Base-by-base conservation (phyloP, 2,888 invertebrate species). In the Stenolophus ochropezus region DNA sequence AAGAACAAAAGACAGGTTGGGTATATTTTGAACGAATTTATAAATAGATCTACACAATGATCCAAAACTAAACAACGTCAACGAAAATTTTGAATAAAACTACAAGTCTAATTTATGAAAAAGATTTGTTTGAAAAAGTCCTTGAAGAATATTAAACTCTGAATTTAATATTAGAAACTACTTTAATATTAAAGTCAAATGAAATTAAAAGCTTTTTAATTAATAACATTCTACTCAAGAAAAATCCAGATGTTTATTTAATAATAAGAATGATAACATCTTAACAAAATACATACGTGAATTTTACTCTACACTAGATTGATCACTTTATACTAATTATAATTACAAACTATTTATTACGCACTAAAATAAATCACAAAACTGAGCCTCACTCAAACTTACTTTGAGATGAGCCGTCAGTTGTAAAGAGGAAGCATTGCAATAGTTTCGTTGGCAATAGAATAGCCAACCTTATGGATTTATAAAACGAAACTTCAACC, bases 361-460 rank as follows among this genome's bases (percentile, higher is more conserved):
- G 73, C 81, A 81, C 81, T 81, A 81, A 75, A 75, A 20, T 75
- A 65, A 81, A 75, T 75, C 74, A 74, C 74, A 65, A 81, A 81
- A 61, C 65, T 65, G 20, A 49, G 81, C 33, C 75, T 81, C 61
- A 25, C 81, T 81, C 74, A 75, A 75, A 81, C 81, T 75, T 81
- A 58, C 80, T 61, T 81, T 75, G 74, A 75, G 81, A 81, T 75
- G 71, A 75, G 81, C 74, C 81, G 75, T 75, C 75, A 80, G 80
- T 81, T 75, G 75, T 71, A 61, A 73, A 81, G 69, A 81, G 81
- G 81, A 81, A 81, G 81, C 81, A 81, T 81, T 81, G 61, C 42
- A 81, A 74, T 65, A 47, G 81, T 81, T 61, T 75, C 81, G 81
- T 81, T 81, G 81, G 81, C 81, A 81, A 21, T 61, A 75, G 81